Percentiles rank a stretch among this genome's conserved stretches.
phyloP scores from a whole-genome alignment of 92 coral and sea anemone genomes.

The Palythoa caribaeorum region DNA sequence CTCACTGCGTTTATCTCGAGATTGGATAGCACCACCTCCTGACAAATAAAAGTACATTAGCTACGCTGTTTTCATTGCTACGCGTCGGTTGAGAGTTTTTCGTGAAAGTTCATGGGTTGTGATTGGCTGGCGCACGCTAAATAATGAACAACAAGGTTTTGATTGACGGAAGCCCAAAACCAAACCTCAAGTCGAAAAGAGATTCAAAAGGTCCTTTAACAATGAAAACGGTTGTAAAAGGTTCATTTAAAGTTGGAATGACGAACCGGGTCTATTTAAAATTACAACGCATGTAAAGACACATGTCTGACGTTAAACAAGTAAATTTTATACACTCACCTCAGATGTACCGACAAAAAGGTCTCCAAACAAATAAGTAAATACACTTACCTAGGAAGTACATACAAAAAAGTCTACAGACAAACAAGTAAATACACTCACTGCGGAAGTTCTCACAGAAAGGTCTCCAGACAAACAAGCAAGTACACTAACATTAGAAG shows the following conservation, averaged over 20 bases:
- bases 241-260: too few species aligned
- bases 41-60: background rate
- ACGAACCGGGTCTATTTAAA: too few species aligned
- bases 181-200: background rate
- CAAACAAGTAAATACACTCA: background rate
- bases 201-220: background rate
- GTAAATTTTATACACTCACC: too few species aligned
- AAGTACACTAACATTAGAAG: conserved; percentile 13
- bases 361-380: background rate
- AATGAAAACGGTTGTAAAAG: too few species aligned
- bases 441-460: background rate
- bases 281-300: too few species aligned
- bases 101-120: too few species aligned
- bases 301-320: too few species aligned
- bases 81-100: too few species aligned
- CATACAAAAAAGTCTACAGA: background rate
- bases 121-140: too few species aligned
- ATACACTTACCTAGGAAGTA: background rate
- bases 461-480: background rate
- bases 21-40: conserved; percentile 19
- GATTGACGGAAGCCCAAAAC: too few species aligned
- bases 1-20: conserved; percentile 4
- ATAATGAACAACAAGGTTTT: too few species aligned
- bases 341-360: background rate
- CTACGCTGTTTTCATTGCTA: too few species aligned